phyloP scores from a whole-genome alignment of 2,113 vertebrate genomes.

The Laterallus jamaicensis region DNA sequence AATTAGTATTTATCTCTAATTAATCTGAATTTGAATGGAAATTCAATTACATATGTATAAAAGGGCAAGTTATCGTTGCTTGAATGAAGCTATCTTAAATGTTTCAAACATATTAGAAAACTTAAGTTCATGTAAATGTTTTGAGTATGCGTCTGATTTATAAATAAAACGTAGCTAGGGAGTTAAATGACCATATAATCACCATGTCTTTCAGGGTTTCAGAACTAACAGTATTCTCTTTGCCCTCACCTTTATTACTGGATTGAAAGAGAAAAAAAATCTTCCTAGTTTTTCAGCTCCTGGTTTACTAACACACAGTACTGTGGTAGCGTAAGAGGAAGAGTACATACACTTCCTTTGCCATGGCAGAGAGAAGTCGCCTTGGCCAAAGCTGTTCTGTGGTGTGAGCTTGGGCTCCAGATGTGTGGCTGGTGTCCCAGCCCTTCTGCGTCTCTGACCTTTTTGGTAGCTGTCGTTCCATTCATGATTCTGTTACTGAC shows the following conservation, averaged over 20 bases:
- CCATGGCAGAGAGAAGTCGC: not conserved
- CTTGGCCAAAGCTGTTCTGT: not conserved
- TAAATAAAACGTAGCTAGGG: not conserved
- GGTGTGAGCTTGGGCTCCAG: not conserved
- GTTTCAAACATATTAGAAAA: not conserved
- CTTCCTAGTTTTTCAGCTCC: not conserved
- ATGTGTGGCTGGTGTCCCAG: not conserved
- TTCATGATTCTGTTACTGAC: not conserved
- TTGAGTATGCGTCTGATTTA: not conserved
- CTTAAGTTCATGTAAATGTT: not conserved
- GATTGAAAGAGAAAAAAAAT: not conserved
- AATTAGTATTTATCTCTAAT: not conserved
- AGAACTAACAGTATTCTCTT: not conserved
- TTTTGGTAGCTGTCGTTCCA: not conserved
- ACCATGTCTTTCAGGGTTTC: not conserved
- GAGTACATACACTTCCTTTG: fast-evolving
- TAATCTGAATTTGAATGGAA: not conserved
- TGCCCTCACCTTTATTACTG: not conserved
- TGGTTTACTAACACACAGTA: not conserved
- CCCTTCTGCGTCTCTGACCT: not conserved
- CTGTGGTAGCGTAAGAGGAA: not conserved
- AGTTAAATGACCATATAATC: not conserved
- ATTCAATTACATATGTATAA: not conserved
- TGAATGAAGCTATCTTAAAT: not conserved
- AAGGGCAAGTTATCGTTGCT: not conserved